A percentile compares a stretch with the other conserved stretches of the same genome.
These are phyloP conservation scores for Drosophila cardini DNA, from an alignment of 1,140 invertebrate genomes.

Conservation along the genomic window DNA sequence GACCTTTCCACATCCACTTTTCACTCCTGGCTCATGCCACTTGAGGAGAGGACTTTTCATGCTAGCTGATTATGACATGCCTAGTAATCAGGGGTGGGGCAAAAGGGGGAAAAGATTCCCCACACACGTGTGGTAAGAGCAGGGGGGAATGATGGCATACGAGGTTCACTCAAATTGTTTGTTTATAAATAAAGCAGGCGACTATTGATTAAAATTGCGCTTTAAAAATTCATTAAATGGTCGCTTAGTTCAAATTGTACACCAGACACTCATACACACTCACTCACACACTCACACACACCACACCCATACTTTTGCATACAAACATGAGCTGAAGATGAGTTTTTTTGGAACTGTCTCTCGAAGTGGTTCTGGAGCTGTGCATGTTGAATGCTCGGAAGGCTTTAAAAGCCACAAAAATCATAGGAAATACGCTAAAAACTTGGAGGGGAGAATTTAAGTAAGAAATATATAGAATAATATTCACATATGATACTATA, in stretches of 20 bases:
- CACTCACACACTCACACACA: conserved; percentile 20
- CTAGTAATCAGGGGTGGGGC: not conserved
- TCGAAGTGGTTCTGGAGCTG: conserved; percentile 32
- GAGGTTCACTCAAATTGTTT: conserved; percentile 67
- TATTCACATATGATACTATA: no score
- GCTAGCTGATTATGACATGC: conserved; percentile 54
- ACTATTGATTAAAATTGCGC: conserved; percentile 79
- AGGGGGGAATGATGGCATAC: not conserved
- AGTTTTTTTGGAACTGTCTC: conserved; percentile 4
- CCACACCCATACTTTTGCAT: conserved; percentile 31
- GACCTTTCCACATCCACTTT: conserved; percentile 1
- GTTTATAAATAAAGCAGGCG: conserved; percentile 76
- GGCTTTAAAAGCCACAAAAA: conserved; percentile 34
- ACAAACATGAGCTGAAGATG: conserved; percentile 26
- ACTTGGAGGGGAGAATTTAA: not conserved
- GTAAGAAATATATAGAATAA: not conserved
- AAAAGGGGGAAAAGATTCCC: not conserved
- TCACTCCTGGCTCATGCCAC: conserved; percentile 5
- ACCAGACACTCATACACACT: conserved; percentile 16
- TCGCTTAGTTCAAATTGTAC: conserved; percentile 65
- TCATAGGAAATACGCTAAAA: not conserved
- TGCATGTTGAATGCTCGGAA: conserved; percentile 54
- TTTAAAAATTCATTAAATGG: conserved; percentile 76
- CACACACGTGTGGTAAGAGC: conserved; percentile 11
- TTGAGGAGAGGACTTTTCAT: conserved; percentile 40